Evolutionary conservation across 1,140 invertebrate species (phyloP).

Genomic region (Cataglyphis hispanica): DNA sequence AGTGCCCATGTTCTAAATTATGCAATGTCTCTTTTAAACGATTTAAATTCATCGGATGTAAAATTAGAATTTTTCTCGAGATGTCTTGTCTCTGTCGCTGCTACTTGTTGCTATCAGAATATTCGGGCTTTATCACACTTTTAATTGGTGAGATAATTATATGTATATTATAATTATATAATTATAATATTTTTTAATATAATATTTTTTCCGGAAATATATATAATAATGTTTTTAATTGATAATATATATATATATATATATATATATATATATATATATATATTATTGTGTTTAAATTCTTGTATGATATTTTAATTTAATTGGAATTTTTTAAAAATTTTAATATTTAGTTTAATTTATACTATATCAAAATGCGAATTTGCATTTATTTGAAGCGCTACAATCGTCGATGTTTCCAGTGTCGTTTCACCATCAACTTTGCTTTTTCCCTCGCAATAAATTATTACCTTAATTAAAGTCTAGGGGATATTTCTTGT

Average conservation of each 20-base stretch:
- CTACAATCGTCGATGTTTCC: background rate
- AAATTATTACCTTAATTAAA: slow-evolving; percentile 69
- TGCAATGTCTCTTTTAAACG: background rate
- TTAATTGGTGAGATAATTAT: slow-evolving; percentile 29
- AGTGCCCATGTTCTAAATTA: background rate
- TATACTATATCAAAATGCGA: slow-evolving; percentile 10
- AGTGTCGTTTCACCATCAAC: slow-evolving; percentile 16
- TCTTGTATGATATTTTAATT: no score
- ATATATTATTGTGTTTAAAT: background rate
- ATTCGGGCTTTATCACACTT: background rate
- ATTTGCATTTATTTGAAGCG: background rate
- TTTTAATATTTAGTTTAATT: background rate
- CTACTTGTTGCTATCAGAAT: slow-evolving; percentile 44
- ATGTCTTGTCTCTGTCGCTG: background rate
- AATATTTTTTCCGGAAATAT: no score
- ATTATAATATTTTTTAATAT: no score
- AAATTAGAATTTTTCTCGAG: slow-evolving; percentile 11
- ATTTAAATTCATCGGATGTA: slow-evolving; percentile 4
- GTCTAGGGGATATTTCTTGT: slow-evolving; percentile 13
- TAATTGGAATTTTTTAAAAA: no score
- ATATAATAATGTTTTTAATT: background rate
- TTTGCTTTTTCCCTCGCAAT: slow-evolving; percentile 27
- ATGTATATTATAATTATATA: slow-evolving; percentile 1
- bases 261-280: no score
- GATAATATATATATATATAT: no score